Evolutionary conservation across 2,113 vertebrate genomes (phyloP).

Genomic region (Malurus cyaneus): DNA sequence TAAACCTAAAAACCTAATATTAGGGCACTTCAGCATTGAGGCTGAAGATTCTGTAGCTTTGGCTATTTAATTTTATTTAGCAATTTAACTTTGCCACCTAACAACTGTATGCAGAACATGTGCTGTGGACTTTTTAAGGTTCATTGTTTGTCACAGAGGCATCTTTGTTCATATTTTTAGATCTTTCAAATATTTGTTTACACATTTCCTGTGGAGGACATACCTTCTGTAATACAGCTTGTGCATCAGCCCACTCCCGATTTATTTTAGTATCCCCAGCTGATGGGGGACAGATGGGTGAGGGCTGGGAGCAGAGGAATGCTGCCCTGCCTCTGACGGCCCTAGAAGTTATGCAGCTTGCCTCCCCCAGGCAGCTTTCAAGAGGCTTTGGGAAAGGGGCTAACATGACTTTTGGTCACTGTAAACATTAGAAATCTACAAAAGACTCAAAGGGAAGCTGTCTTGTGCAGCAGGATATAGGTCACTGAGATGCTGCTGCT

Average conservation of each 20-base stretch:
- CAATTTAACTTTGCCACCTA: background rate
- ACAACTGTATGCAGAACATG: background rate
- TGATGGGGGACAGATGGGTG: conserved; percentile 60
- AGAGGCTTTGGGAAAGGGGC: background rate
- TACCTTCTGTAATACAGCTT: conserved; percentile 18
- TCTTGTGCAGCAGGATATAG: background rate
- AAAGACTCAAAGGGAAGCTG: background rate
- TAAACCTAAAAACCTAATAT: background rate
- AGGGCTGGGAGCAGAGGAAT: conserved; percentile 48
- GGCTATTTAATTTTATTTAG: background rate
- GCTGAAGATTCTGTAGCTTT: background rate
- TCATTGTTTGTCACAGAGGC: background rate
- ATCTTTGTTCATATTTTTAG: conserved; percentile 24
- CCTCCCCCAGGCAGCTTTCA: background rate
- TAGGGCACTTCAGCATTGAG: background rate
- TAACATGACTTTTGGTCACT: background rate
- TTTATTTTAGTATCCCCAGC: conserved; percentile 62
- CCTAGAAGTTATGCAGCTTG: background rate
- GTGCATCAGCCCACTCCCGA: background rate
- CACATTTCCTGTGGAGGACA: conserved; percentile 30
- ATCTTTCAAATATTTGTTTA: conserved; percentile 53
- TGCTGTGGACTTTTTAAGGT: background rate
- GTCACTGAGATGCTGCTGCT: background rate
- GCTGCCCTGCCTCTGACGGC: conserved; percentile 41
- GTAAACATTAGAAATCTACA: background rate